These are phyloP conservation scores for Sericinus montela DNA, from an alignment of 2,888 invertebrate species.

Conservation along the genomic window DNA sequence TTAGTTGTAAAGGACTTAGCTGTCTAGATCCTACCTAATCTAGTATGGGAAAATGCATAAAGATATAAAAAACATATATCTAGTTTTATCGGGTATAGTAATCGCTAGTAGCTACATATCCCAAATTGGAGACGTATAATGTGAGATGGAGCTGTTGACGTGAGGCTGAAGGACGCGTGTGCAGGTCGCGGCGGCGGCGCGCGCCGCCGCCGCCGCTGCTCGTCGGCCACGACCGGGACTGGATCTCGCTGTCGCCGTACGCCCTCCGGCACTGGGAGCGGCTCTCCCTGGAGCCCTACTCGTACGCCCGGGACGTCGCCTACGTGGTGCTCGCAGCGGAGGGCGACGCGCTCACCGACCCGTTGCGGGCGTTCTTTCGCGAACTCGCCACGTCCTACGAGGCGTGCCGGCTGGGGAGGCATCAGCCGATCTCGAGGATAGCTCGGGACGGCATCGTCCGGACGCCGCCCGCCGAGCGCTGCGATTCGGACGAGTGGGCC, in stretches of 20 bases:
- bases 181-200: slow-evolving; percentile 98
- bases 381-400: slow-evolving; percentile 97
- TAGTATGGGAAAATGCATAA: too few species aligned
- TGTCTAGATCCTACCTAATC: too few species aligned
- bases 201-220: slow-evolving; percentile 96
- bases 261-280: slow-evolving; percentile 98
- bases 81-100: too few species aligned
- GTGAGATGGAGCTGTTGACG: too few species aligned
- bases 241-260: slow-evolving; percentile 96
- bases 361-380: slow-evolving; percentile 92
- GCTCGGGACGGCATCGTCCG: slow-evolving; percentile 93
- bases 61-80: too few species aligned
- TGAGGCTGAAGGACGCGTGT: too few species aligned
- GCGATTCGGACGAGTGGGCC: slow-evolving; percentile 92
- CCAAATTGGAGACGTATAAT: too few species aligned
- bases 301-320: slow-evolving; percentile 95
- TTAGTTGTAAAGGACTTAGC: too few species aligned
- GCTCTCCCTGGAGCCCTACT: slow-evolving; percentile 97
- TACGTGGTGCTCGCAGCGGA: slow-evolving; percentile 97
- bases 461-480: slow-evolving; percentile 69
- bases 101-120: too few species aligned
- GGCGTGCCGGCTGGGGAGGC: slow-evolving; percentile 94
- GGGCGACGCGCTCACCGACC: slow-evolving; percentile 88
- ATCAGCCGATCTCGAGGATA: slow-evolving; percentile 92
- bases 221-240: slow-evolving; percentile 97